Evolutionary conservation across 2,888 invertebrate species (phyloP), one percentile per base, ranked within the genome.

Genomic region (Acronicta leporina): DNA sequence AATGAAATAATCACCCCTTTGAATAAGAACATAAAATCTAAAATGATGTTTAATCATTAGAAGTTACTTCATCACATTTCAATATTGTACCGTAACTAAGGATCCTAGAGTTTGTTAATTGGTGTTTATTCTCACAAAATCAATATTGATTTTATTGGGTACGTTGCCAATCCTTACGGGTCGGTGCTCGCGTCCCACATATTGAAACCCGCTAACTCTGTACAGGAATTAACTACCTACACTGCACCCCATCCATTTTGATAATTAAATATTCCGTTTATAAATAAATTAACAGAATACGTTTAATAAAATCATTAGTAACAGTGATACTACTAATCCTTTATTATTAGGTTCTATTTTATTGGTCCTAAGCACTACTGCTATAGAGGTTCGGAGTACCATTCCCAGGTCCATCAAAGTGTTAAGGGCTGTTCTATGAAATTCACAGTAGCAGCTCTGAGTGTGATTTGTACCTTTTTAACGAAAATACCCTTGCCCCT

Each of bases 101-200:
- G 41, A 2, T 20, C 20, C 11, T 9, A 38, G n/a, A 65, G 65
- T 62, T 64, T 13, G 59, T 70, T 61, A 68, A 60, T 54, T 64
- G 63, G 49, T 66, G 63, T 58, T 55, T 51, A 64, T 61, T 72
- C 52, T 59, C 52, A 65, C 58, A 87, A 87, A 90, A 92, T 92
- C 92, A 82, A 92, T 92, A 91, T 83, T 75, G 75, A 68, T 59
- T 20, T 20, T 77, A 82, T 77, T 72, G 78, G 74, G 73, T 79
- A 77, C 63, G 70, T 66, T 76, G 73, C 59, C 72, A 80, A 65
- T 43, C 68, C 40, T 86, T 83, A 82, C 84, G 82, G 89, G 84
- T 89, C 87, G 76, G 45, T 78, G 86, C 73, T 65, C 74, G 64
- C 79, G 90, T 79, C 87, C 88, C 76, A 87, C 71, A 83, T 88